Base-by-base conservation (phyloP, 2,797 vertebrate genomes). In the Iguana delicatissima region DNA sequence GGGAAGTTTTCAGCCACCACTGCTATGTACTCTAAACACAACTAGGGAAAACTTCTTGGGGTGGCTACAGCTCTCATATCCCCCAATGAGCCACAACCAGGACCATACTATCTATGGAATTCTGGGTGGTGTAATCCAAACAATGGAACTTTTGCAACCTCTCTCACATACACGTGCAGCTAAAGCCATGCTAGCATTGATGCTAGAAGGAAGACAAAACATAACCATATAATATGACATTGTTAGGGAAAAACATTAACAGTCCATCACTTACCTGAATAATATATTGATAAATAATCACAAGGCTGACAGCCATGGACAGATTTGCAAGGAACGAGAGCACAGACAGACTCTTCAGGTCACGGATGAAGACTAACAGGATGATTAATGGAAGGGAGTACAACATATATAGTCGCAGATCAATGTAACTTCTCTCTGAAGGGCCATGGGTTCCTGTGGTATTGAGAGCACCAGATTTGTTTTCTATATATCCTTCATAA, bases 381-480 rank as follows among this genome's bases (percentile, higher is more conserved):
- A 98, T 97, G 83, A 98, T 91, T 90, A 98, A 97, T 0, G 98
- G 98, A 87, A 99, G 96, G 89, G 98, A 98, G 93, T 96, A 97
- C 90, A 98, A 95, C 98, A 98, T 98, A 88, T 98, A 99, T 89
- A 98, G 92, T 67, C 98, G 95, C 85, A 98, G 94, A 95, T 99
- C 98, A 32, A 97, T 80, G 92, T 86, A 97, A 86, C 92, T 96
- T 64, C 89, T 96, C 83, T 96, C 96, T 62, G 92, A 92, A 0
- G 82, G 81, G 38, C 46, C 85, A 79, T 89, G 87, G 77, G 89
- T 80, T n/a, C 38, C 89, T 59, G 96, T 98, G 89, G 52, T 3
- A 0, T 97, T 96, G 8, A 87, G 32, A 62, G 81, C 20, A 89
- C 90, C 12, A 8, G 20, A 92, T 69, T 89, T 95, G 91, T 95